Base-by-base conservation (phyloP, 1,140 invertebrate species). In the Choristoneura fumiferana region DNA sequence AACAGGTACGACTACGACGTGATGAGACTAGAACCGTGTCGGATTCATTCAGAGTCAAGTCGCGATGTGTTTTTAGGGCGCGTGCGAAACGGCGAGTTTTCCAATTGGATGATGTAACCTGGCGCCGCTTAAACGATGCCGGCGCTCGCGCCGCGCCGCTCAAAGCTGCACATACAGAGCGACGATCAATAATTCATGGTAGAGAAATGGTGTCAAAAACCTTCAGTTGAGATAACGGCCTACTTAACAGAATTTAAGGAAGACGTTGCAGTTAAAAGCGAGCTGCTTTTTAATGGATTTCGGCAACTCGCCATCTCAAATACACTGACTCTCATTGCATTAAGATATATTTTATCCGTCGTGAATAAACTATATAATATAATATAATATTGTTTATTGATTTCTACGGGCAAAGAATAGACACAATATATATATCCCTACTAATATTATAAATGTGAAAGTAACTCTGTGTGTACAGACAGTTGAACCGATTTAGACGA, bases 101-200 rank as follows among this genome's bases (percentile, higher is more conserved):
- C 83, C 81, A 78, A 83, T 77, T 62, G 74, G 52, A 69, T 86
- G 79, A 84, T 79, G 81, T 82, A 82, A 84, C 67, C 63, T 67
- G 80, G 82, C 82, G 82, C 80, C 82, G 64, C 57, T 53, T 58
- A 67, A 76, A 69, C 78, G 79, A 65, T 65, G 67, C 70, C 62
- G 64, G 58, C 53, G 17, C 22, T 2, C 22, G 22, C 22, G 22
- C 22, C 22, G 22, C 22, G 22, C 15, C 45, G 43, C 18, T 57
- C 43, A 22, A 22, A 49, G 43, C 22, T 18, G 22, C 43, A 17
- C 18, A 29, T 49, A 29, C 43, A 49, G 14, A 45, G n/a, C 43
- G 43, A 33, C 43, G 43, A 49, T 49, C 43, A 49, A 49, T 49
- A 49, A 49, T 49, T 49, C 43, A 49, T 49, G 43, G 43, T 49